Conservation (phyloP, 2,797 vertebrate species). For the Helicolenus hilgendorfi region DNA sequence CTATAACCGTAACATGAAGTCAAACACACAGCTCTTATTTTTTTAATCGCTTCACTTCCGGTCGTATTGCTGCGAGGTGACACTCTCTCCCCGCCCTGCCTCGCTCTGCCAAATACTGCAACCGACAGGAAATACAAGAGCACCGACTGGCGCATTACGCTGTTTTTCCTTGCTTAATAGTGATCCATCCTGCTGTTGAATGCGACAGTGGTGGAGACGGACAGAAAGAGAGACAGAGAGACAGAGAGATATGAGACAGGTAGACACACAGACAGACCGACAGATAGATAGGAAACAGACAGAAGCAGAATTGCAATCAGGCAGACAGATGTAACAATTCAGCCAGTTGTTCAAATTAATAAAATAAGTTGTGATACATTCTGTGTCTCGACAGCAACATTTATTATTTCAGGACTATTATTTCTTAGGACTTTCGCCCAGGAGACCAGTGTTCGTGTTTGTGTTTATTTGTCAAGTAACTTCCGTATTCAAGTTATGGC, state of each 20-base stretch:
- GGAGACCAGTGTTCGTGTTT: too few species aligned
- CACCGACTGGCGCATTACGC: constrained; percentile 71
- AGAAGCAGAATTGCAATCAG: not conserved
- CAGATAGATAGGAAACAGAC: too few species aligned
- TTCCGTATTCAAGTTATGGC: too few species aligned
- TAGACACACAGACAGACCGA: not conserved
- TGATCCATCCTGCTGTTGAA: constrained; percentile 73
- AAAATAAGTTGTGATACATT: not conserved
- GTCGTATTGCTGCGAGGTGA: not conserved
- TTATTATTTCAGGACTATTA: too few species aligned
- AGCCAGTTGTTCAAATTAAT: not conserved
- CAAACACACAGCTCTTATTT: constrained; percentile 51
- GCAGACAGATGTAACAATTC: not conserved
- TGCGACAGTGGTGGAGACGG: constrained; percentile 64
- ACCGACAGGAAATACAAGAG: constrained; percentile 43
- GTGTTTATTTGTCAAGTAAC: too few species aligned
- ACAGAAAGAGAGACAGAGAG: not conserved
- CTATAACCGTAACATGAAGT: not conserved
- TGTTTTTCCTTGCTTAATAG: constrained; percentile 81
- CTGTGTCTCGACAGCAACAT: not conserved
- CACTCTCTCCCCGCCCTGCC: constrained; percentile 74
- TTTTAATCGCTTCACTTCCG: constrained; percentile 21
- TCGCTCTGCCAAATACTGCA: constrained; percentile 83
- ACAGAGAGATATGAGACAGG: not conserved
- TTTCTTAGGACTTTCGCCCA: too few species aligned